phyloP scores from a whole-genome alignment of 2,113 vertebrate genomes.

The Sphyrna mokarran region DNA sequence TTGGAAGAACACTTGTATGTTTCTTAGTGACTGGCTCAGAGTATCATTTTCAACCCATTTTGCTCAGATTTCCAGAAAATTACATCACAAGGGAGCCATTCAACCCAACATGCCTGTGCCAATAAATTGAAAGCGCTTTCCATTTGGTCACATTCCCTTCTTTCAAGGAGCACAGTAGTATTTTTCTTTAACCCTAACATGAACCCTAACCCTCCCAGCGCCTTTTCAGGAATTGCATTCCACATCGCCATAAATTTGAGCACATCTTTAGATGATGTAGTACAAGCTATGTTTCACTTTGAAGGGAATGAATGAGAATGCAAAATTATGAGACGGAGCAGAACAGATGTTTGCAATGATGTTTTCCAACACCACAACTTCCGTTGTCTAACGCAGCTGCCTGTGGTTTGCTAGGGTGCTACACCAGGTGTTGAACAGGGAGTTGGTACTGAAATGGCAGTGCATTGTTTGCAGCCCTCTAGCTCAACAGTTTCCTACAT shows the following conservation, averaged over 20 bases:
- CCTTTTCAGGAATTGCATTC: background rate
- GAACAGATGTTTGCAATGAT: slow-evolving; percentile 10
- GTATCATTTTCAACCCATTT: background rate
- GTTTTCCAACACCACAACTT: background rate
- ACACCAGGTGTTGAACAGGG: slow-evolving; percentile 29
- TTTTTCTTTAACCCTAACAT: background rate
- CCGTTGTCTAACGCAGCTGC: background rate
- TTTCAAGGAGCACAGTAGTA: background rate
- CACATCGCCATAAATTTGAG: background rate
- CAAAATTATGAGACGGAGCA: background rate
- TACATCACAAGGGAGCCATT: background rate
- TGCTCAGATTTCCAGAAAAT: background rate
- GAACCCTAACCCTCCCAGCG: background rate
- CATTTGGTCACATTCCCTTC: background rate
- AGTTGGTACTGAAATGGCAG: background rate
- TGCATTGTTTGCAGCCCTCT: slow-evolving; percentile 10
- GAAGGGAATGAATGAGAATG: background rate
- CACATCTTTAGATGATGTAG: background rate
- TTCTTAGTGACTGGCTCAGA: background rate
- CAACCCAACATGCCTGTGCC: background rate
- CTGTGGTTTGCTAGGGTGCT: background rate
- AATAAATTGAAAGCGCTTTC: background rate
- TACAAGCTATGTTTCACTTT: background rate
- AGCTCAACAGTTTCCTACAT: slow-evolving; percentile 29
- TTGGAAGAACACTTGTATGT: background rate